Base-by-base conservation (phyloP, 1,140 invertebrate species). In the Drosophila burlai region DNA sequence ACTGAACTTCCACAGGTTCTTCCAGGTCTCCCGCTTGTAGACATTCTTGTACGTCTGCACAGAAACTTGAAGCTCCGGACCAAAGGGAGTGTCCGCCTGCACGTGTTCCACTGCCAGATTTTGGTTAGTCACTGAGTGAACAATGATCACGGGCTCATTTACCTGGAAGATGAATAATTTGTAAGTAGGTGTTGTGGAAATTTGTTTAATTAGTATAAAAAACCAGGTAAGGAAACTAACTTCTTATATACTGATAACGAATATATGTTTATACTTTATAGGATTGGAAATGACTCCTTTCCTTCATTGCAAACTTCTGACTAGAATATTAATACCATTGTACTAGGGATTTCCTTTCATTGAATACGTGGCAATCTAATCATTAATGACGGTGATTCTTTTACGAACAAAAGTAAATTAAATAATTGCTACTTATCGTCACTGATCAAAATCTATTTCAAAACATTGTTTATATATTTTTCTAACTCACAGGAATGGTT, bases 21-120 rank as follows among this genome's bases (percentile, higher is more conserved):
- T 72, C 81, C 77, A 83, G 3, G 60, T 73, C 38, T 80, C 76
- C 26, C 64, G 67, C 42, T 71, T 83, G 36, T 55, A 78, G 5
- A 81, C 72, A 47, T 83, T 80, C 31, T 69, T 72, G 61, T 85
- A 85, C 6, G 75, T 85, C 74, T 81, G 66, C 43, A 85, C 82
- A 8, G 82, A 85, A 2, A 83, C 81, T 36, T 81, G 63, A 13
- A 80, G 77, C 31, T 85, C 82, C 15, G 81, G 78, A 4, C 81
- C 83, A 40, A 86, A 86, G 13, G 83, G 38, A 42, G 83, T 86
- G 58, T 83, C 62, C 2, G 80, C 67, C 18, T 76, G 29, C 0
- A 79, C 43, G 50, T 84, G 76, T 42, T 86, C 83, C 16, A 69
- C 75, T 1, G 83, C 81, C 45, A 86, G 50, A 69, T 84, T 84